Percentiles rank a stretch among this genome's conserved stretches.
These are phyloP conservation scores for Polylopha cassiicola DNA, from an alignment of 2,888 invertebrate species.

Conservation along the genomic window DNA sequence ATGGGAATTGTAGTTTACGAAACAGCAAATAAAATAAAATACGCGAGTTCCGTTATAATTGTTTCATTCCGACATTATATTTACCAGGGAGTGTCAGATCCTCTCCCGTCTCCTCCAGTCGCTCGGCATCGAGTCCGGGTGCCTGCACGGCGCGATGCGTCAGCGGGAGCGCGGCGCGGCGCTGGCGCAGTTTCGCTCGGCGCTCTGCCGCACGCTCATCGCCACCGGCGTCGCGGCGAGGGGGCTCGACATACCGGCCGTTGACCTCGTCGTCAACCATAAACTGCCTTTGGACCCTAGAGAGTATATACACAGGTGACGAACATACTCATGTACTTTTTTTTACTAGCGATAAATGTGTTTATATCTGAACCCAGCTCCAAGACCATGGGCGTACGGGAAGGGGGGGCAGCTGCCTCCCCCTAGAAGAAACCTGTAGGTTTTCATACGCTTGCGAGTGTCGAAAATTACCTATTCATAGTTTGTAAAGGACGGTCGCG, in stretches of 20 bases:
- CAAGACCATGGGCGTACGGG: no score
- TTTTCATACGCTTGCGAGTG: no score
- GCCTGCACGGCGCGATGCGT: constrained; percentile 94
- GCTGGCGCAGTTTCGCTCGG: constrained; percentile 92
- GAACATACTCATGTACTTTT: neutral
- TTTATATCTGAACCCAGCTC: no score
- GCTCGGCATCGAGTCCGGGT: constrained; percentile 91
- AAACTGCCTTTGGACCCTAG: constrained; percentile 93
- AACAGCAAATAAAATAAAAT: no score
- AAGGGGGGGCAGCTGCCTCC: no score
- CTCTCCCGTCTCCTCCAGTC: constrained; percentile 92
- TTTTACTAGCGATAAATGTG: no score
- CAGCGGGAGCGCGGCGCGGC: constrained; percentile 91
- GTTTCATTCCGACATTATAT: no score
- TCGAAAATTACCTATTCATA: no score
- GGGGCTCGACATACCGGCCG: constrained; percentile 97
- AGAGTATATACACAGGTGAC: constrained; percentile 91
- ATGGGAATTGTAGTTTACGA: no score
- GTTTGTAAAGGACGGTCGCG: no score
- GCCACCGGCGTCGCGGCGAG: constrained; percentile 98
- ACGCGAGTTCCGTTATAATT: no score
- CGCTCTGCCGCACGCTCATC: constrained; percentile 90
- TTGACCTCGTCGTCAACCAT: constrained; percentile 96
- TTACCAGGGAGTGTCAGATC: constrained; percentile 89
- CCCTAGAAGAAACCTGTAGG: no score